Base-by-base conservation (phyloP, 2,797 vertebrate genomes). In the Jordanella pulchra region DNA sequence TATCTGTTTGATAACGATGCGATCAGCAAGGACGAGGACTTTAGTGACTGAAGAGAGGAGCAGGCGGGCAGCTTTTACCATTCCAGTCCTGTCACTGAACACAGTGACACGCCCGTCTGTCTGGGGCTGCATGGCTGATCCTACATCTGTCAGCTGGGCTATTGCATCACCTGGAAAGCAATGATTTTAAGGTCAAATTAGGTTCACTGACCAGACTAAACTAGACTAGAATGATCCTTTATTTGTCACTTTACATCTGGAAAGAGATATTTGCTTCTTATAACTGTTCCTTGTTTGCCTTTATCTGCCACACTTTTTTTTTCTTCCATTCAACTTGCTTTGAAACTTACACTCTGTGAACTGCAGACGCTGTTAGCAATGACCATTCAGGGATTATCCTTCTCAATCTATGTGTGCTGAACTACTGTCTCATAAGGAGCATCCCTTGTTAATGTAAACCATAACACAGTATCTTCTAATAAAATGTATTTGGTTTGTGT, bases 1-100 rank as follows among this genome's bases (percentile, higher is more conserved):
- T 89, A 99, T 99, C 92, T 99, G 98, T 85, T 99, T 99, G 92
- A 99, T 97, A 87, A 99, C 97, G 55, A 99, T 97, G 86, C 95
- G 95, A 89, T 99, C 98, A 23, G 97, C 98, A 77, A 99, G 89
- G 72, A 99, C 95, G 86, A 99, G 91, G 75, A 99, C 98, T 90
- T 98, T 99, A 28, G 98, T 99, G 91, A 99, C 97, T 0, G 98
- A 99, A 54, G 98, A 99, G 44, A 99, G 97, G 66, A 99, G 95
- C 84, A 98, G 61, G 64, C 98, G 95, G 48, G 98, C 97, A 53
- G 98, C 97, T 84, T 98, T 98, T 80, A 98, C 95, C 89, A 99
- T 97, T 73, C 94, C 96, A 2, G 95, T 95, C 93, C 97, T 95
- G 79, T 99, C 97, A 0, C 95, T 97, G 83, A 97, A 98, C 92